These are phyloP conservation scores for Oryzias sinensis DNA, from an alignment of 2,797 vertebrate species.

Conservation along the genomic window DNA sequence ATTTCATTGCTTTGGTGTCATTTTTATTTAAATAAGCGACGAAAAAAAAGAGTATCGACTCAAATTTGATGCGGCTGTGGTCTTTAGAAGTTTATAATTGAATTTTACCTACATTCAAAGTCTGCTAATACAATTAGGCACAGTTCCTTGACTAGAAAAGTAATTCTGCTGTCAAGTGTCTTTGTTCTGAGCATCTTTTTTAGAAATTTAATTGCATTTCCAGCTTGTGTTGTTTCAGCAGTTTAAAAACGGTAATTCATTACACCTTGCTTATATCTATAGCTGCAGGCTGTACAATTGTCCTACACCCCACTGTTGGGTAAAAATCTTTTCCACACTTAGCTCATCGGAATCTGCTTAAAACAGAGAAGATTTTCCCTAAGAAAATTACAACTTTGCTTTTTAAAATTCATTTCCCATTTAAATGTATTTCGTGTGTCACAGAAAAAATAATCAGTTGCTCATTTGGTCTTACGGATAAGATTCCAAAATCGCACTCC, in stretches of 20 bases:
- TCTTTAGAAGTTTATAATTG: conserved; percentile 67
- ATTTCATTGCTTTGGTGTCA: conserved; percentile 64
- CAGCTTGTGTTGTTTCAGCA: conserved; percentile 44
- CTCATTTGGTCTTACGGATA: conserved; percentile 40
- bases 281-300: conserved; percentile 27
- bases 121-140: conserved; percentile 66
- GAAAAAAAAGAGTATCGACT: conserved; percentile 45
- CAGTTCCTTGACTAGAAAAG: conserved; percentile 69
- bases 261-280: conserved; percentile 45
- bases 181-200: conserved; percentile 65
- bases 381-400: background rate
- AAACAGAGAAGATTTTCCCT: conserved; percentile 3
- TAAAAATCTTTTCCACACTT: conserved; percentile 42
- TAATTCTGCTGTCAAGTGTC: conserved; percentile 56
- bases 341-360: conserved; percentile 23
- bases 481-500: conserved; percentile 35
- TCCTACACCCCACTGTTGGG: conserved; percentile 33
- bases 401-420: conserved; percentile 18
- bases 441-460: conserved; percentile 29
- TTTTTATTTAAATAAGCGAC: conserved; percentile 54
- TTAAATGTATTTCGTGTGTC: conserved; percentile 23
- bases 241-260: conserved; percentile 55
- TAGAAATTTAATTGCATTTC: conserved; percentile 76
- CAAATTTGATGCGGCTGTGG: conserved; percentile 65
- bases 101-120: conserved; percentile 73